Evolutionary conservation across 1,140 invertebrate genomes (phyloP), one percentile per base, ranked within the genome.

Genomic region (Listronotus bonariensis): DNA sequence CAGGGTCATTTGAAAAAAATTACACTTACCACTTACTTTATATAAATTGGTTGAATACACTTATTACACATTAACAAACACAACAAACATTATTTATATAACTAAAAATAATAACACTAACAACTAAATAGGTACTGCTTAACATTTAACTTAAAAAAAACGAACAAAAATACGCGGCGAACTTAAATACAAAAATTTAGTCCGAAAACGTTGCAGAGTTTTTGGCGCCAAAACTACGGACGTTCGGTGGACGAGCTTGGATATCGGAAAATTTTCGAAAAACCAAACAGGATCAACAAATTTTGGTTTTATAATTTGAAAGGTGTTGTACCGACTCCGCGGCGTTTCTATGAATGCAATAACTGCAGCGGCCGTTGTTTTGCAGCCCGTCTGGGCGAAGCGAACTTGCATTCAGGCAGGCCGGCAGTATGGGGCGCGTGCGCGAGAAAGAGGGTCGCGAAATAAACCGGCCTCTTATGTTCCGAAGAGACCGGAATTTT

Each of bases 301-400:
- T 68, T 73, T 73, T 62, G 68, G 62, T 42, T 55, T 57, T 62
- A 64, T 15, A 17, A 49, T 49, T 49, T 49, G 48, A 52, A 51
- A 42, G 74, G 69, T 78, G 76, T 77, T 76, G 72, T 76, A 77
- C 76, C 77, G 73, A 75, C 73, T 76, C 72, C 76, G 76, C 76
- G 76, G 77, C 71, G 63, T 72, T 46, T 26, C 48, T 53, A 42
- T 20, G 52, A 72, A 73, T 76, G 74, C 73, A 78, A 76, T 76
- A 68, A 69, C 66, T 73, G 74, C 71, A 74, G 65, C 74, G 70
- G 74, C 72, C 76, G 75, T 76, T 74, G 74, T 77, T 77, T 76
- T 68, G 66, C 66, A 68, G 65, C 69, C 55, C 62, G 69, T 68
- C 69, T 70, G 68, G 49, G 34, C 49, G 11, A 55, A 67, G 65